phyloP scores from a whole-genome alignment of 2,797 vertebrate genomes.

The Triplophysa bombifrons region DNA sequence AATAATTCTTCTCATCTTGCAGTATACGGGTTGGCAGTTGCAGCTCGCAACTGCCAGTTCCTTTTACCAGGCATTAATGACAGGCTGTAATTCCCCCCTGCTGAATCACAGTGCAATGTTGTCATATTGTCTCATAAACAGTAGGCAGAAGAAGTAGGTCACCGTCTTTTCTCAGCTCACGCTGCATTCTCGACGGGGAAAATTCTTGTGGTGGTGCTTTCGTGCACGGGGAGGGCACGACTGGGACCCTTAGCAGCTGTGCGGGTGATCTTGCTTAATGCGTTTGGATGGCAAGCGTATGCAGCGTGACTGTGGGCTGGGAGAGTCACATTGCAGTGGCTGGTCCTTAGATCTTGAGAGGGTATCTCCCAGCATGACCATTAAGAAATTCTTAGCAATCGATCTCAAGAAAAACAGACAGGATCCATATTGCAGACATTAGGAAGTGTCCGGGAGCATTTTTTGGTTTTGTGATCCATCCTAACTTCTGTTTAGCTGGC shows the following conservation, averaged over 20 bases:
- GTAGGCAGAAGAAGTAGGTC: conserved; percentile 43
- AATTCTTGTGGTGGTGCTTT: conserved; percentile 17
- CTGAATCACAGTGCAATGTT: conserved; percentile 46
- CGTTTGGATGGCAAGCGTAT: conserved; percentile 21
- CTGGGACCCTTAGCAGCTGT: conserved; percentile 10
- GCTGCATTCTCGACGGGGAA: conserved; percentile 7
- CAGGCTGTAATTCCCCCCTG: conserved; percentile 45
- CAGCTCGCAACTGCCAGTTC: neutral
- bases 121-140: conserved; percentile 50
- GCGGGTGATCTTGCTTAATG: conserved; percentile 27
- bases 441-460: conserved; percentile 8
- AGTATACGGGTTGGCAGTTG: conserved; percentile 21
- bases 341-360: conserved; percentile 28
- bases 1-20: conserved; percentile 10
- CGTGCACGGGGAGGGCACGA: conserved; percentile 13
- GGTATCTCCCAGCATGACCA: conserved; percentile 28
- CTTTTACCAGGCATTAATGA: conserved; percentile 34
- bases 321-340: conserved; percentile 26
- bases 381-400: conserved; percentile 4
- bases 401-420: conserved; percentile 28
- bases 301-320: conserved; percentile 14
- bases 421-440: conserved; percentile 35
- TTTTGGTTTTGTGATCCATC: conserved; percentile 1
- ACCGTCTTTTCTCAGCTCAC: conserved; percentile 15
- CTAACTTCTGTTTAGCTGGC: conserved; percentile 28